These are phyloP conservation scores for Stomatorhinus ivindoensis DNA, from an alignment of 2,113 vertebrate genomes.

Conservation along the genomic window DNA sequence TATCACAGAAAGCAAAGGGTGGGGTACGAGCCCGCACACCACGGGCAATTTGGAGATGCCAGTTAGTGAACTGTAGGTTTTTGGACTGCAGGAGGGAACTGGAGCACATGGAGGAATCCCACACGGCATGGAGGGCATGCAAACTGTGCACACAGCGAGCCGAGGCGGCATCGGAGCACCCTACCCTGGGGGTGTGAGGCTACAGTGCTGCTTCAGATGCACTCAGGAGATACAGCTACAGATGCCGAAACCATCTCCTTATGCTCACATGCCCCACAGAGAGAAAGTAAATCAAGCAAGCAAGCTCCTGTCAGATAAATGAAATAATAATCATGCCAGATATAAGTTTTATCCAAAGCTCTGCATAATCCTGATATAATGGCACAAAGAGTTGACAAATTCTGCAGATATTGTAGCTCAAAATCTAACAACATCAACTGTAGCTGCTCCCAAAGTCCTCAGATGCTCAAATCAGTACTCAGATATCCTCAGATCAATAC, in stretches of 20 bases:
- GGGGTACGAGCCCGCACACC: background rate
- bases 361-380: background rate
- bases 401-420: background rate
- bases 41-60: background rate
- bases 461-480: background rate
- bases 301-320: background rate
- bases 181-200: background rate
- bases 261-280: background rate
- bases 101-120: background rate
- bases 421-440: background rate
- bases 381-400: background rate
- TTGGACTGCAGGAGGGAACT: background rate
- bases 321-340: background rate
- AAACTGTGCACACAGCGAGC: background rate
- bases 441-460: no score
- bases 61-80: background rate
- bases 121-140: background rate
- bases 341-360: background rate
- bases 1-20: background rate
- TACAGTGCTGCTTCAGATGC: background rate
- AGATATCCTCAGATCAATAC: background rate
- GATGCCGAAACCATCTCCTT: background rate
- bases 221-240: background rate
- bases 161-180: background rate
- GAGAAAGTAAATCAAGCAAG: background rate